Percentiles rank a stretch among this genome's conserved stretches.
phyloP scores from a whole-genome alignment of 2,797 vertebrate genomes.

The Onychomys leucogaster region DNA sequence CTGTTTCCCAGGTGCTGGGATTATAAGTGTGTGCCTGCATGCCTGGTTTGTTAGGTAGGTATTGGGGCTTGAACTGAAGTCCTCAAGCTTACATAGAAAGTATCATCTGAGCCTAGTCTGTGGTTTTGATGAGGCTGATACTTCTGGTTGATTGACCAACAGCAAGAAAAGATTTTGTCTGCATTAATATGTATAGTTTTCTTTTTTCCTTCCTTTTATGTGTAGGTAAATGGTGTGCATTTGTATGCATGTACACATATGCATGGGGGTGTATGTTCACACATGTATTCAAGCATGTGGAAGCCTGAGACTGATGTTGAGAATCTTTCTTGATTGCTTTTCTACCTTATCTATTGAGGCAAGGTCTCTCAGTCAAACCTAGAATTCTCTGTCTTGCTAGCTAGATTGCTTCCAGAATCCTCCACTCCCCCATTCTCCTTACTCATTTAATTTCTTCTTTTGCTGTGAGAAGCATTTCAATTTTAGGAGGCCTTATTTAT shows the following conservation, averaged over 20 bases:
- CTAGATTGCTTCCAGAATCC: background rate
- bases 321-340: background rate
- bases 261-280: background rate
- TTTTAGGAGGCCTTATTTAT: background rate
- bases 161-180: background rate
- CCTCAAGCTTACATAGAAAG: background rate
- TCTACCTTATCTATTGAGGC: background rate
- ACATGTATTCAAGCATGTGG: background rate
- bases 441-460: background rate
- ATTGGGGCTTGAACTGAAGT: background rate
- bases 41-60: background rate
- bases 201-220: background rate
- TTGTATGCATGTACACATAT: background rate
- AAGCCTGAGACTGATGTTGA: background rate
- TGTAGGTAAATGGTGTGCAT: background rate
- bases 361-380: background rate
- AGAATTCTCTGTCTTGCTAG: background rate
- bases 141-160: background rate
- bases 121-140: background rate
- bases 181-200: background rate
- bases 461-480: background rate
- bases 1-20: background rate
- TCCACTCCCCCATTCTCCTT: background rate
- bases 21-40: background rate
- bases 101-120: background rate